Evolutionary conservation across 2,797 vertebrate genomes (phyloP).

Genomic region (Neomorphus geoffroyi): DNA sequence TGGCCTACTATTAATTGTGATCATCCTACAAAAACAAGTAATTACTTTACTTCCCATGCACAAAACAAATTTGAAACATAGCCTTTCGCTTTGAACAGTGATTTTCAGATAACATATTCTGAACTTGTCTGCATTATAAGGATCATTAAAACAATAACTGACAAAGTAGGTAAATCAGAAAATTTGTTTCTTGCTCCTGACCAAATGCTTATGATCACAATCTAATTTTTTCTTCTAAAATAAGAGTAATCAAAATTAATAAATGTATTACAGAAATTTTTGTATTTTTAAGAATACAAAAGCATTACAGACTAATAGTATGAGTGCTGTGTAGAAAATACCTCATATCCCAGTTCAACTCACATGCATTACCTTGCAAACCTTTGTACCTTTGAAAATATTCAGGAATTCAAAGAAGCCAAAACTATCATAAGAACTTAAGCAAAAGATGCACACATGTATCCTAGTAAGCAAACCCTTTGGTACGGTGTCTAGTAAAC

Average conservation of each 20-base stretch:
- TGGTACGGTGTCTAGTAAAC: slow-evolving; percentile 16
- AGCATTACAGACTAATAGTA: neutral
- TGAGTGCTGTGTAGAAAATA: neutral
- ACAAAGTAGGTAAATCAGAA: neutral
- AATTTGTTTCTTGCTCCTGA: neutral
- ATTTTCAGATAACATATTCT: neutral
- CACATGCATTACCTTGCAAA: neutral
- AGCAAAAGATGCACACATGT: neutral
- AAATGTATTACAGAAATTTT: neutral
- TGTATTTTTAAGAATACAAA: neutral
- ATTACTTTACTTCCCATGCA: neutral
- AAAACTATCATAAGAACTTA: neutral
- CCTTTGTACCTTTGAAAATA: neutral
- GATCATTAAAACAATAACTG: neutral
- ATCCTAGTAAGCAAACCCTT: neutral
- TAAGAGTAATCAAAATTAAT: neutral
- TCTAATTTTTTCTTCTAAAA: neutral
- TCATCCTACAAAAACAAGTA: neutral
- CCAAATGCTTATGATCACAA: neutral
- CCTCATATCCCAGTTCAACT: neutral
- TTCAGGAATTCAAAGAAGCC: neutral
- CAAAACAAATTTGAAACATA: neutral
- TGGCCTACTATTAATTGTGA: slow-evolving; percentile 10
- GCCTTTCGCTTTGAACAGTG: neutral
- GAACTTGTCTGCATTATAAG: neutral